Base-by-base conservation (phyloP, 2,113 vertebrate genomes). In the Dermatemys mawii region DNA sequence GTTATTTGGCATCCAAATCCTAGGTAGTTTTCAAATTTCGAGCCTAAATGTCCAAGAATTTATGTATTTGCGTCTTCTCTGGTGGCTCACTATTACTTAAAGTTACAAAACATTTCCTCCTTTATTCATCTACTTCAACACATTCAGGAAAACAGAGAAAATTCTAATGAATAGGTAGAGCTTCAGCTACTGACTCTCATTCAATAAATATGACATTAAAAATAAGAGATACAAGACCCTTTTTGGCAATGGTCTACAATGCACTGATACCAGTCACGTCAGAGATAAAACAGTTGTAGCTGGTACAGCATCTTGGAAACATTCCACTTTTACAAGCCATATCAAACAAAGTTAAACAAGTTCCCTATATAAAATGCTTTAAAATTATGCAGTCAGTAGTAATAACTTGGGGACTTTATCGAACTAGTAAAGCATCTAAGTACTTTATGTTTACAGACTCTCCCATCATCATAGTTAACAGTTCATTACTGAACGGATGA, bases 401-500 rank as follows among this genome's bases (percentile, higher is more conserved):
- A 89, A 81, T 7, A 90, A 86, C 80, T 10, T 35, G 51, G 78
- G 88, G 93, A 32, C 46, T 44, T 76, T 70, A 83, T 35, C 49
- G 87, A 91, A 29, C 81, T 60, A 78, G 67, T 38, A 41, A 90
- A 91, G 3, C 10, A 3, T 14, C 87, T 84, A 27, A 8, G 73
- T n/a, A 19, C 50, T 51, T 70, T 48, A 21, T 80, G n/a, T 93
- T 89, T 57, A 83, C 94, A 92, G 86, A 57, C 44, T 93, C 32
- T 82, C 60, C 27, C 10, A 3, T 78, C 53, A 80, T 83, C 89
- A 67, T 50, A 90, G 50, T 55, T 3, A 48, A 78, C 91, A 91
- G 93, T 95, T 97, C 95, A 94, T 96, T 91, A 96, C 80, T 49
- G 90, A 91, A 35, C 84, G 6, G 84, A 94, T 78, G 94, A 97